Evolutionary conservation across 2,113 vertebrate species (phyloP).

Genomic region (Oostethus manadensis): DNA sequence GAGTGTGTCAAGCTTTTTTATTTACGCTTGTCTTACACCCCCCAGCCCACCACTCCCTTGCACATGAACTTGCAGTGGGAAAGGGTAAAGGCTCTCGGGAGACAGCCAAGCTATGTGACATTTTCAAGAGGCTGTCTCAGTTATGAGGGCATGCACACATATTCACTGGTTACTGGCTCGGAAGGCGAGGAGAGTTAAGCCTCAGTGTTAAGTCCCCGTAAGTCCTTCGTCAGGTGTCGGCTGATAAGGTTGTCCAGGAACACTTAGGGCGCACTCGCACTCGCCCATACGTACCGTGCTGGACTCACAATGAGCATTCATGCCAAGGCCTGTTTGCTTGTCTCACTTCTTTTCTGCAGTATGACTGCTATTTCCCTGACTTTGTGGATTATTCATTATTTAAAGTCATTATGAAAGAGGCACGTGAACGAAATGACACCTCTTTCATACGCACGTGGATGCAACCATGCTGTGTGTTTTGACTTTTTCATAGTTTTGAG

Average conservation of each 20-base stretch:
- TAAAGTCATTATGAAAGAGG: too few species aligned
- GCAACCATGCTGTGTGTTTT: too few species aligned
- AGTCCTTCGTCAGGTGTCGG: slow-evolving; percentile 54
- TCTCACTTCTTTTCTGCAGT: too few species aligned
- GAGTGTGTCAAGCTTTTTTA: slow-evolving; percentile 32
- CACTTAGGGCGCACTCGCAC: background rate
- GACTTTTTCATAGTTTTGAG: too few species aligned
- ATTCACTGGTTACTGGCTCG: slow-evolving; percentile 32
- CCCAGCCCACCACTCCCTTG: background rate
- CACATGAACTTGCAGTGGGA: slow-evolving; percentile 58
- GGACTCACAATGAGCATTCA: too few species aligned
- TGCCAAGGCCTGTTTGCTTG: too few species aligned
- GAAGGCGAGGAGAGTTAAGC: slow-evolving; percentile 50
- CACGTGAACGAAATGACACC: too few species aligned
- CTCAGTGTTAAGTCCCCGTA: slow-evolving; percentile 51
- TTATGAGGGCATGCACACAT: slow-evolving; percentile 31
- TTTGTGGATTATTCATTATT: too few species aligned
- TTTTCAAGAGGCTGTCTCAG: slow-evolving; percentile 59
- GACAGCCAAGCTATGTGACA: slow-evolving; percentile 65
- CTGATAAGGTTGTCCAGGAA: slow-evolving; percentile 47
- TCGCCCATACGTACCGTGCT: too few species aligned
- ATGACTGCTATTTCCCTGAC: too few species aligned
- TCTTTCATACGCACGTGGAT: too few species aligned
- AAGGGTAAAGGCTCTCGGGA: slow-evolving; percentile 61
- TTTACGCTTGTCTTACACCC: slow-evolving; percentile 49